Conservation (phyloP, 1,140 invertebrate genomes). For the Brachionus paranguensis region DNA sequence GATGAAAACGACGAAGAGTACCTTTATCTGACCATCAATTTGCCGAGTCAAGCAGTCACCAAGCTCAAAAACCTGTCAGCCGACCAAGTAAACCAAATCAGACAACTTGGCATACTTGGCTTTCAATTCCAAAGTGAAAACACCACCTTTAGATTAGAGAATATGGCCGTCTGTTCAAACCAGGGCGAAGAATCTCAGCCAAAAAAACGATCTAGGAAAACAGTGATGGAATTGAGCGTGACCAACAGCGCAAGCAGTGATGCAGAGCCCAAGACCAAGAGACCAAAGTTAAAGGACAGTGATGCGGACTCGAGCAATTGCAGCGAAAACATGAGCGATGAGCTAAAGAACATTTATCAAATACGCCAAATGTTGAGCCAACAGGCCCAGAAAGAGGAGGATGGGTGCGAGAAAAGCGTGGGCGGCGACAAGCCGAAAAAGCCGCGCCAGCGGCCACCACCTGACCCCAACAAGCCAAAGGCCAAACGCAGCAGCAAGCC, state of each 20-base stretch:
- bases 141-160: not conserved
- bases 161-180: not conserved
- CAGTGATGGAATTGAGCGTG: not conserved
- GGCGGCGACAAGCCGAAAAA: not conserved
- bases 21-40: not conserved
- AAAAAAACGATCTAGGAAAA: not conserved
- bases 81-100: not conserved
- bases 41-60: not conserved
- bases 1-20: not conserved
- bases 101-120: not conserved
- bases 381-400: not conserved
- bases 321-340: conserved; percentile 6
- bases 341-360: not conserved
- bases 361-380: conserved; percentile 23
- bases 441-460: not conserved
- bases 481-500: not conserved
- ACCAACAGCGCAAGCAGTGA: not conserved
- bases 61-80: not conserved
- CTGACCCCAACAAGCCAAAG: not conserved
- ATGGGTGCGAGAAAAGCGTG: not conserved
- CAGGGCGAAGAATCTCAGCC: not conserved
- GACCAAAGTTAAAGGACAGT: not conserved
- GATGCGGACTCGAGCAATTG: not conserved
- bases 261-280: not conserved
- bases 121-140: not conserved